Evolutionary conservation across 2,888 invertebrate genomes (phyloP), one percentile per base, ranked within the genome.

Genomic region (Orthonevra nobilis): DNA sequence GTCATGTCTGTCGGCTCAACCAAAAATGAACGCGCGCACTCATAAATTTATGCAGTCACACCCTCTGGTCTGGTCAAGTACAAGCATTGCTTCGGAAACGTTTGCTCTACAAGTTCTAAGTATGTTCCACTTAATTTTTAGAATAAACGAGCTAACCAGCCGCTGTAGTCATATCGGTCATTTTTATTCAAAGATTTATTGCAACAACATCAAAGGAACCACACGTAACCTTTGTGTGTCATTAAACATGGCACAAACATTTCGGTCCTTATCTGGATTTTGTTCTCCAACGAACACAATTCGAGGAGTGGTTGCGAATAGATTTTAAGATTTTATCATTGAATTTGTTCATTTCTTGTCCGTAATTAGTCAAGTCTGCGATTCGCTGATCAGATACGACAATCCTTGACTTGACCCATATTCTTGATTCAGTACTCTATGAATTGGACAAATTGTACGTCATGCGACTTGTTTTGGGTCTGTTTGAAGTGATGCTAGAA

Each of bases 121-220:
- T 23, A 17, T 42, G 50, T 50, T 40, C 15, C 28, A 56, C 48
- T n/a, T n/a, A n/a, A n/a, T 70, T 56, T 50, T 15, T 26, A 14
- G 56, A 44, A 70, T 70, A 58, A 77, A 64, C 64, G 72, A 46
- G 46, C 54, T 40, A 15, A 34, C 64, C 46, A 46, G 40, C 4
- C 32, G n/a, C 69, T 50, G 38, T 3, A 28, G 46, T 26, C 40
- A 40, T 60, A 66, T 44, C 61, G 30, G n/a, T n/a, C 6, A 14
- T 12, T 63, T 48, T 38, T 38, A 63, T 69, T 44, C 63, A 48
- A 46, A 54, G 34, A 75, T 26, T 42, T 63, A 72, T 72, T 46
- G 77, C 77, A 56, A 72, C 77, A 56, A 72, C 77, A 66, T 75
- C 75, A 75, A 75, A 70, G 69, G 70, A 48, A 56, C 30, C 46